A percentile compares a stretch with the other conserved stretches of the same genome.
These are phyloP conservation scores for Drosophila borealis DNA, from an alignment of 2,888 invertebrate species.

Conservation along the genomic window DNA sequence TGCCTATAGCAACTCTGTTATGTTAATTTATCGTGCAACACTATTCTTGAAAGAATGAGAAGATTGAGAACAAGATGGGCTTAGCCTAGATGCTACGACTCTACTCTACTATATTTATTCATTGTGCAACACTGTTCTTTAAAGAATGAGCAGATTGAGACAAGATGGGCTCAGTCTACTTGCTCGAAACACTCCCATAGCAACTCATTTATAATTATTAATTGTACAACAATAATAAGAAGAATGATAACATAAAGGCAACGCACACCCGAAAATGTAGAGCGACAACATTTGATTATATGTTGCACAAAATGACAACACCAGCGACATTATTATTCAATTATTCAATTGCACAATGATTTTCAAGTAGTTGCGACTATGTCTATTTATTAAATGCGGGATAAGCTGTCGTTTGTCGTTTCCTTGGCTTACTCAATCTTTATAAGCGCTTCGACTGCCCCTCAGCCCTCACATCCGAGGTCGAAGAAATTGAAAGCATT, in stretches of 20 bases:
- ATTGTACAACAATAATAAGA: conserved; percentile 15
- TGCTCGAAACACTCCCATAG: too few species aligned
- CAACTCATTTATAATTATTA: background rate
- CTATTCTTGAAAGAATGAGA: background rate
- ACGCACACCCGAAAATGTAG: conserved; percentile 4
- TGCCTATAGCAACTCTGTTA: background rate
- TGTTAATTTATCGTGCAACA: background rate
- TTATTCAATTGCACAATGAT: conserved; percentile 73
- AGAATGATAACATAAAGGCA: background rate
- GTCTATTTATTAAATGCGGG: conserved; percentile 62
- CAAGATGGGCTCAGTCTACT: too few species aligned
- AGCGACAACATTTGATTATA: conserved; percentile 13
- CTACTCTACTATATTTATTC: background rate
- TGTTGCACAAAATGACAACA: conserved; percentile 37
- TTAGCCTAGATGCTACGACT: too few species aligned
- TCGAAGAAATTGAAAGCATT: conserved; percentile 57
- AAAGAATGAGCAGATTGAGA: background rate
- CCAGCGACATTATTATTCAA: conserved; percentile 66
- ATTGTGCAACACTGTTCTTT: background rate
- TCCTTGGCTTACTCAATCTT: conserved; percentile 34
- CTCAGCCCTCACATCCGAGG: background rate
- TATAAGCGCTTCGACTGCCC: too few species aligned
- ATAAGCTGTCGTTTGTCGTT: conserved; percentile 50
- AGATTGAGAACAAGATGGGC: too few species aligned
- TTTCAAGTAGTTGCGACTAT: conserved; percentile 15